Base-by-base conservation (phyloP, 2,113 vertebrate species). In the Python bivittatus region DNA sequence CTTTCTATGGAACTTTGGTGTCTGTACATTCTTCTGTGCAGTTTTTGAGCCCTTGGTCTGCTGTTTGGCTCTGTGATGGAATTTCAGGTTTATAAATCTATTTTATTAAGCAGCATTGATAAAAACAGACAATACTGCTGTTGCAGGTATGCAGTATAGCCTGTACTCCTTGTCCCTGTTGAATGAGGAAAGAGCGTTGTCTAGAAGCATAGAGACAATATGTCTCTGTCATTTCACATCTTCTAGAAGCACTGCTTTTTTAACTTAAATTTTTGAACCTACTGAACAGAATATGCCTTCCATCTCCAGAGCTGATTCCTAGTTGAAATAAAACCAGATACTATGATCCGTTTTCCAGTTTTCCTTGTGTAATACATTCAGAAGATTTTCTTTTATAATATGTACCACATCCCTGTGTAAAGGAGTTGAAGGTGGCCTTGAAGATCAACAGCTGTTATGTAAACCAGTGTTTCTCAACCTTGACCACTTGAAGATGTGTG, bases 21-120 rank as follows among this genome's bases (percentile, higher is more conserved):
- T 13, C 72, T n/a, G 17, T 17, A 60, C 23, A 84, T 93, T 83
- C 94, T 88, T 91, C 60, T 68, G 27, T 44, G 23, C 58, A 83
- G 0, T 20, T 53, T 22, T 54, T 6, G n/a, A 42, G 54, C 23
- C n/a, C 68, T 15, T n/a, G 58, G 48, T 29, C 44, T 23, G 29
- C 0, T 25, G 53, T 56, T 42, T 27, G 72, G 44, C 57, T 89
- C 83, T 13, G 2, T 4, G 0, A 0, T 48, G 38, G 84, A 44
- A 25, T 29, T 57, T 61, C 56, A 17, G 58, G 11, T 3, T 17
- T 68, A 53, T 56, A 17, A 86, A 27, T 54, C 33, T 25, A 33
- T 64, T 68, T 57, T n/a, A 54, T 84, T 84, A 0, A 84, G 56
- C 12, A 58, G 54, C 90, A 48, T 22, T 44, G 27, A 64, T 29